Evolutionary conservation across 2,888 invertebrate species (phyloP).

Genomic region (Scaptomyza flava): DNA sequence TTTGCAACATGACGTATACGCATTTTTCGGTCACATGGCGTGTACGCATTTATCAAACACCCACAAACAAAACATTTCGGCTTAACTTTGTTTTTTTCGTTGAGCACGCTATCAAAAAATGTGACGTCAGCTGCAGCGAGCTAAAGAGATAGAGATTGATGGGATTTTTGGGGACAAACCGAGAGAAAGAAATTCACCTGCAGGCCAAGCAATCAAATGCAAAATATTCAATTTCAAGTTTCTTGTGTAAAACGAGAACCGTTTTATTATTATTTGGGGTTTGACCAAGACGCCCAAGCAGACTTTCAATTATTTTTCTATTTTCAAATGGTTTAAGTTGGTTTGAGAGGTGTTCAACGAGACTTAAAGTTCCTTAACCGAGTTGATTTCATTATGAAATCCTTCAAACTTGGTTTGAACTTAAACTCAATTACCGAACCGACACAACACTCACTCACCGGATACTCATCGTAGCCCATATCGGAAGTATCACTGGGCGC

Average conservation of each 20-base stretch:
- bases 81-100: too few relatives aligned
- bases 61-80: conserved; percentile 1
- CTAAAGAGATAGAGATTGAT: background rate
- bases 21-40: conserved; percentile 9
- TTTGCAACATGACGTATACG: conserved; percentile 6
- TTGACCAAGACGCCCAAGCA: conserved; percentile 38
- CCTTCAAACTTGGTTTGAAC: too few relatives aligned
- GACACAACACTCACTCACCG: conserved; percentile 70
- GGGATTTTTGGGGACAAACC: background rate
- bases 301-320: background rate
- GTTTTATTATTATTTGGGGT: conserved; percentile 23
- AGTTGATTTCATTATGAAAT: too few relatives aligned
- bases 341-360: background rate
- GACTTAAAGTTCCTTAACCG: background rate
- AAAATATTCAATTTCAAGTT: conserved; percentile 71
- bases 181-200: conserved; percentile 46
- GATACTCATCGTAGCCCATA: conserved; percentile 83
- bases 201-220: conserved; percentile 72
- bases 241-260: conserved; percentile 61
- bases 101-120: background rate
- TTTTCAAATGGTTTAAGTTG: background rate
- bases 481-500: conserved; percentile 68
- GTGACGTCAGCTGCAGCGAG: conserved; percentile 52
- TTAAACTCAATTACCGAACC: background rate
- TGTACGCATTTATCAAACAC: conserved; percentile 28